Evolutionary conservation across 1,140 invertebrate genomes (phyloP).

Genomic region (Drosophila equinoxialis): DNA sequence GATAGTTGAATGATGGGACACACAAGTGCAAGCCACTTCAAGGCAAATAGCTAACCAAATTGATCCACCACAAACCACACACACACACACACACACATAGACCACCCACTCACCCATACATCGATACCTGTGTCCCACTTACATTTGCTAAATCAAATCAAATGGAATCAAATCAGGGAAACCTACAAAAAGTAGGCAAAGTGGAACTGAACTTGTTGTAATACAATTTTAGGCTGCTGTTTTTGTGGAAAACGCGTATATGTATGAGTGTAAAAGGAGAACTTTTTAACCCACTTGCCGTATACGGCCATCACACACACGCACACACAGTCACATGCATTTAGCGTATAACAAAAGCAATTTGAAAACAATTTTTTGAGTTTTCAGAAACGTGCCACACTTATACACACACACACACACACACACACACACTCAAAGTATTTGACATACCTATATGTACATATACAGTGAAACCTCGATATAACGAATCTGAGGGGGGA

Average conservation of each 20-base stretch:
- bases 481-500: no score
- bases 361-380: constrained; percentile 68
- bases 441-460: background rate
- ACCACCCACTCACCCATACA: background rate
- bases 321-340: constrained; percentile 29
- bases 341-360: constrained; percentile 62
- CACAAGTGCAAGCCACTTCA: constrained; percentile 21
- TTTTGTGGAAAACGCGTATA: constrained; percentile 50
- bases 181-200: constrained; percentile 59
- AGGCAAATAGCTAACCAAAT: constrained; percentile 32
- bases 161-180: constrained; percentile 46
- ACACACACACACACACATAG: background rate
- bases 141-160: constrained; percentile 53
- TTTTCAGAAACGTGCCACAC: constrained; percentile 45
- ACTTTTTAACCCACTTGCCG: constrained; percentile 38
- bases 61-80: constrained; percentile 26
- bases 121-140: constrained; percentile 29
- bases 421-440: background rate
- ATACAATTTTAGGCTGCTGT: constrained; percentile 41
- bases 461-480: no score
- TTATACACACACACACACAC: constrained; percentile 13
- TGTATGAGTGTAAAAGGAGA: constrained; percentile 29
- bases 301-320: background rate
- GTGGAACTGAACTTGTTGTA: constrained; percentile 27
- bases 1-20: constrained; percentile 20